Conservation (phyloP, 92 coral and sea anemone genomes). For the Porites rus region DNA sequence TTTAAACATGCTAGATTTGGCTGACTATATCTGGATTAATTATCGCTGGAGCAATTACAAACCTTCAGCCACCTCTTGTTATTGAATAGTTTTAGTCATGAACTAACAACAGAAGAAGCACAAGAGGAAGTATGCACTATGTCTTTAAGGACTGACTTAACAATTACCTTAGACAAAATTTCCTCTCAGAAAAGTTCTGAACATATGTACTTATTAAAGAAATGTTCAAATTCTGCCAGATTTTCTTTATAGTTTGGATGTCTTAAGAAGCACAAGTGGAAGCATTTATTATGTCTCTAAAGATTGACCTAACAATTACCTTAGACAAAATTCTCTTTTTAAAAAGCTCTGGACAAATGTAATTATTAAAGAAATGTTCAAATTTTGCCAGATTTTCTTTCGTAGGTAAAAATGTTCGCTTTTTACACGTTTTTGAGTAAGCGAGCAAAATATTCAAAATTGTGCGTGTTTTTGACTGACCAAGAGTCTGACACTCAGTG, state of each 20-base stretch:
- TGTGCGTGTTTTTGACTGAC: background rate
- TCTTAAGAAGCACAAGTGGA: slow-evolving; percentile 9
- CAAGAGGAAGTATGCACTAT: too few relatives aligned
- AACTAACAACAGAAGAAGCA: background rate
- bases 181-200: too few relatives aligned
- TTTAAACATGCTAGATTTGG: slow-evolving; percentile 41
- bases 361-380: slow-evolving; percentile 23
- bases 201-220: background rate
- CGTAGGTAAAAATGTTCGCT: background rate
- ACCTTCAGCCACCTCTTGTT: slow-evolving; percentile 47
- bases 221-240: background rate
- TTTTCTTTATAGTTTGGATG: background rate
- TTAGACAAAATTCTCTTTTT: background rate
- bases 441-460: slow-evolving; percentile 3
- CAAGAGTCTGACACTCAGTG: background rate
- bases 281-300: slow-evolving; percentile 10
- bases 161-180: background rate
- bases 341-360: slow-evolving; percentile 26
- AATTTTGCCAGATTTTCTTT: slow-evolving; percentile 4
- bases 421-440: background rate
- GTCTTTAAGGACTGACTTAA: background rate
- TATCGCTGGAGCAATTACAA: slow-evolving; percentile 49
- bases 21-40: slow-evolving; percentile 37
- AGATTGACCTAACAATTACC: background rate
- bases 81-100: slow-evolving; percentile 10